These are phyloP conservation scores for Thysanoteuthis rhombus DNA, from an alignment of 2,888 invertebrate species.

Conservation along the genomic window DNA sequence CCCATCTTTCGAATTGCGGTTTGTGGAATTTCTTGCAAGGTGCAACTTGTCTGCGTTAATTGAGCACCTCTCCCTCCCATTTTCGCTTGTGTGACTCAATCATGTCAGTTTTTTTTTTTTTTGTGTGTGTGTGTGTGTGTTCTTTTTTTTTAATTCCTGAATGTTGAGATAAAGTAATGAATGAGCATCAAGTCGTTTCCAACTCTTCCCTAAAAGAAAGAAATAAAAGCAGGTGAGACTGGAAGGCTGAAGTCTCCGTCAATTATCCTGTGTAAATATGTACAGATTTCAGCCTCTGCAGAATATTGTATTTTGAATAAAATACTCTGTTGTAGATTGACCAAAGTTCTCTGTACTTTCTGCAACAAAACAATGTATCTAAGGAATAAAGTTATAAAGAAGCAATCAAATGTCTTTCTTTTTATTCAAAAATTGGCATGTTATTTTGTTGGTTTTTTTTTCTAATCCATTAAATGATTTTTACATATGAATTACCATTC, in stretches of 20 bases:
- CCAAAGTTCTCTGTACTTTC: not conserved
- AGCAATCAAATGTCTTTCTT: not conserved
- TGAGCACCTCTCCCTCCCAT: not conserved
- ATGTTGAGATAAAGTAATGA: not conserved
- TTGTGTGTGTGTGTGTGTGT: not conserved
- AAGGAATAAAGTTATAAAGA: not conserved
- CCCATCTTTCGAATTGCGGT: not conserved
- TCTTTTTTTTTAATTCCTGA: not conserved
- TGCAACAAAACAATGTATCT: not conserved
- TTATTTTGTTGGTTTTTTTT: no score
- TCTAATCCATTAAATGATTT: no score
- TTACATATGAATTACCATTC: no score
- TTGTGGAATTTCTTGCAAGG: conserved; percentile 12
- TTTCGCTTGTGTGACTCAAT: not conserved
- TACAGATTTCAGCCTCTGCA: not conserved
- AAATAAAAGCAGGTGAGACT: not conserved
- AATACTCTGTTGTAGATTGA: conserved; percentile 12
- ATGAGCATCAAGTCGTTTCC: not conserved
- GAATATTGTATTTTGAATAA: conserved; percentile 12
- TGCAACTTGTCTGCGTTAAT: not conserved
- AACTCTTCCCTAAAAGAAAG: not conserved
- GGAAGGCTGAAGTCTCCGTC: not conserved
- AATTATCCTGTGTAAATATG: not conserved
- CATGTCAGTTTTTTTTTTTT: not conserved
- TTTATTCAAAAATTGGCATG: not conserved